A percentile compares a stretch with the other conserved stretches of the same genome.
Evolutionary conservation across 2,797 vertebrate species (phyloP).

Genomic region (Toxotes lorentzi): DNA sequence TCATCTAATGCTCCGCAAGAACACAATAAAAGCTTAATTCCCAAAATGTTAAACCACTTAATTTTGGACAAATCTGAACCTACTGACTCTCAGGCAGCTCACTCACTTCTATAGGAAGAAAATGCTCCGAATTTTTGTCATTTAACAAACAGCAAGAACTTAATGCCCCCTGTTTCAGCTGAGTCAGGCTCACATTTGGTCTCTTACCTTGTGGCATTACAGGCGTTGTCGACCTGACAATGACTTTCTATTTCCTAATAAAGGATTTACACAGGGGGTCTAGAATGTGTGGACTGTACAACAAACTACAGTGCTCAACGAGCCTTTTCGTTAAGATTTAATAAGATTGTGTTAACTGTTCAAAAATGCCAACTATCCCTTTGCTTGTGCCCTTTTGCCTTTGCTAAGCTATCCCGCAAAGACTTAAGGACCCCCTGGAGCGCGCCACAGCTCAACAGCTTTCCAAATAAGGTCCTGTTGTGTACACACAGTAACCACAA

Average conservation of each 20-base stretch:
- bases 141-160: neutral
- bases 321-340: slow-evolving; percentile 44
- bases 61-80: neutral
- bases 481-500: slow-evolving; percentile 45
- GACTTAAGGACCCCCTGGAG: slow-evolving; percentile 70
- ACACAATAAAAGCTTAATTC: too few species aligned
- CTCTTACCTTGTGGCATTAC: slow-evolving; percentile 36
- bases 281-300: slow-evolving; percentile 76
- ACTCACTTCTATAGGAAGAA: neutral
- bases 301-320: slow-evolving; percentile 38
- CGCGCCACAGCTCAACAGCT: slow-evolving; percentile 39
- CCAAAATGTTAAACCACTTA: neutral
- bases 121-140: neutral
- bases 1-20: too few species aligned
- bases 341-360: slow-evolving; percentile 70
- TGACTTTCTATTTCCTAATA: slow-evolving; percentile 55
- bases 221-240: slow-evolving; percentile 39
- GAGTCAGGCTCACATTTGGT: slow-evolving; percentile 21
- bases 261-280: slow-evolving; percentile 63
- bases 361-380: slow-evolving; percentile 72
- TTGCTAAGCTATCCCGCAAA: slow-evolving; percentile 65
- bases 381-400: slow-evolving; percentile 47
- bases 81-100: neutral
- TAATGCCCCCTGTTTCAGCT: slow-evolving; percentile 1
- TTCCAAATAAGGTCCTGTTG: slow-evolving; percentile 55